Percentiles rank a stretch among this genome's conserved stretches.
These are phyloP conservation scores for Drosophila arizonae DNA, from an alignment of 1,140 invertebrate genomes.

Conservation along the genomic window DNA sequence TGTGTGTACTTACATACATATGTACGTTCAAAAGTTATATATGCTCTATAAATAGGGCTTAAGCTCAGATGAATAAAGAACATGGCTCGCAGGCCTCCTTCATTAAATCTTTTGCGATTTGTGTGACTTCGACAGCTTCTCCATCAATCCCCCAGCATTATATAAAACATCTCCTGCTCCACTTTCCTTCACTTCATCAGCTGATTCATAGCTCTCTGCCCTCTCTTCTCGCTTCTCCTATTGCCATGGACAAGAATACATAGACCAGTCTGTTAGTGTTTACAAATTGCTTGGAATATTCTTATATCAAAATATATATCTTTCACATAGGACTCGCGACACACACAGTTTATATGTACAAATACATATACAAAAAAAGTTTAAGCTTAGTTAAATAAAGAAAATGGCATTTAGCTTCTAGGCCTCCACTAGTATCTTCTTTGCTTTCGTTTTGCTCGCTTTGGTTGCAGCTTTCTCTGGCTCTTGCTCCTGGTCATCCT, in stretches of 20 bases:
- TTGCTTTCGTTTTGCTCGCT: constrained; percentile 44
- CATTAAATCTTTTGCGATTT: constrained; percentile 54
- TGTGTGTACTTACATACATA: too few relatives aligned
- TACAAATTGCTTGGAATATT: neutral
- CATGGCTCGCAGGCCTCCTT: constrained; percentile 74
- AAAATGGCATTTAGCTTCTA: constrained; percentile 65
- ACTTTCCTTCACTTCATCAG: too few relatives aligned
- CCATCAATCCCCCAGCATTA: too few relatives aligned
- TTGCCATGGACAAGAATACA: too few relatives aligned
- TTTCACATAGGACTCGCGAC: constrained; percentile 25
- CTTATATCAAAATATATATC: constrained; percentile 35
- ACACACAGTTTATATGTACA: constrained; percentile 19
- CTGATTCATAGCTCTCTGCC: too few relatives aligned
- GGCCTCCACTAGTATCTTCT: constrained; percentile 71
- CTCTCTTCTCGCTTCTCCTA: too few relatives aligned
- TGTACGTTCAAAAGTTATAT: neutral
- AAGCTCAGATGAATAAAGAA: constrained; percentile 19
- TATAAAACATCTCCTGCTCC: too few relatives aligned
- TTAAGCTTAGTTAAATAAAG: constrained; percentile 25
- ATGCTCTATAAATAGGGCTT: neutral
- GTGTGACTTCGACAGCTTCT: neutral
- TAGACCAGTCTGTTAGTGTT: too few relatives aligned
- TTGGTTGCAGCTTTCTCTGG: constrained; percentile 48
- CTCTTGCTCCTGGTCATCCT: constrained; percentile 33
- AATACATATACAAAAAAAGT: constrained; percentile 24